Evolutionary conservation across 2,888 invertebrate species (phyloP).

Genomic region (Hydraecia micacea): DNA sequence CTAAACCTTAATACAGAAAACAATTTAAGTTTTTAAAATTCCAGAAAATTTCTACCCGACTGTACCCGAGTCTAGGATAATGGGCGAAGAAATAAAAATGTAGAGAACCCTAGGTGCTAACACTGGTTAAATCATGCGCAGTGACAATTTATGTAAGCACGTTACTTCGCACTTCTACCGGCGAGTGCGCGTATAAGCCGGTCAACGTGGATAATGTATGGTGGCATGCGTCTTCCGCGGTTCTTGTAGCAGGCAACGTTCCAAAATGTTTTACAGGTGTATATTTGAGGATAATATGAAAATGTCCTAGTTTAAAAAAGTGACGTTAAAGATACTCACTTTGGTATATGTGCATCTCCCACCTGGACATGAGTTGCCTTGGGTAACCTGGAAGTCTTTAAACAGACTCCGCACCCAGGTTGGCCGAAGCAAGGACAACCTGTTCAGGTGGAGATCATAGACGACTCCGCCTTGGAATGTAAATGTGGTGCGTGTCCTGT

Average conservation of each 20-base stretch:
- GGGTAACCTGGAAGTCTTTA: no score
- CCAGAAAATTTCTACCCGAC: conserved; percentile 59
- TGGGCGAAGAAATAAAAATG: conserved; percentile 74
- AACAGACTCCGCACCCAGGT: no score
- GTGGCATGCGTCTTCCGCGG: conserved; percentile 24
- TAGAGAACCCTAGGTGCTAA: conserved; percentile 71
- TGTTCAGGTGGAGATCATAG: no score
- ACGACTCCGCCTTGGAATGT: no score
- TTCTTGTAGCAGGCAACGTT: conserved; percentile 34
- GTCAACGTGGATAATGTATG: conserved; percentile 65
- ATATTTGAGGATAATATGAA: not conserved
- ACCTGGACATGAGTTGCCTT: no score
- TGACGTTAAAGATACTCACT: no score
- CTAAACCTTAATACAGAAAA: not conserved
- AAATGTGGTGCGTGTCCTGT: no score
- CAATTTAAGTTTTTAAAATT: conserved; percentile 6
- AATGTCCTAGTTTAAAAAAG: no score
- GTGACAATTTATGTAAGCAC: conserved; percentile 74
- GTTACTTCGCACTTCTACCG: conserved; percentile 62
- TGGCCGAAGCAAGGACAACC: no score
- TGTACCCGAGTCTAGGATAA: conserved; percentile 70
- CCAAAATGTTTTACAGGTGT: conserved; percentile 57
- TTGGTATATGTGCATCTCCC: no score
- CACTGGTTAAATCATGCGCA: conserved; percentile 77
- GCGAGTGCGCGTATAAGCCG: conserved; percentile 65